Base-by-base conservation (phyloP, 2,888 invertebrate species). In the Eupithecia inturbata region DNA sequence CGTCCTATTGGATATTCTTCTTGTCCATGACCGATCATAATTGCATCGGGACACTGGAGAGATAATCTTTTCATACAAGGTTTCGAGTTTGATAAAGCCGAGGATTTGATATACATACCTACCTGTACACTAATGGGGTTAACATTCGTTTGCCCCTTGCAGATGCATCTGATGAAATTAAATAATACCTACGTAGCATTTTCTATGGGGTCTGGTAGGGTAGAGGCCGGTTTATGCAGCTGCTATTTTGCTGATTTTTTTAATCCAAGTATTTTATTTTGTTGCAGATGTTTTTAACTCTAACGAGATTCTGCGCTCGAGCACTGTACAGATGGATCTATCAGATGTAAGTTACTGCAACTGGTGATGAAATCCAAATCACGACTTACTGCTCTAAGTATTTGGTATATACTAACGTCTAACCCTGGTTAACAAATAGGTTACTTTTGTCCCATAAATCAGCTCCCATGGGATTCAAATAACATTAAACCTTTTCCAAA, bases 291-390 rank as follows among this genome's bases (percentile, higher is more conserved):
- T 89, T 62, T 91, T 97, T 88, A 97, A 97, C 89, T 95, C 96
- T 76, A 97, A 97, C 88, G 97, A 97, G 89, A 96, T 97, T 45
- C 94, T 97, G 73, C 97, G 97, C 88, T 97, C 97, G 87, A 97
- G 97, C 83, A 96, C 95, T 79, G 96, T 98, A 77, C 98, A 97
- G 93, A 94, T 98, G 82, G 97, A 96, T 87, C 95, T 98, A 87
- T 95, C 97, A 69, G 98, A 98, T 95, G 97, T 97, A 95, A 92
- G 92, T 88, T 76, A 74, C 67, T 53, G 22, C 53, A 22, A 72
- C n/a, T 31, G 14, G 7, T 62, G 1, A 28, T 22, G 5, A 57
- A 57, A 53, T 53, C 10, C 3, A 3, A 49, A 9, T 49, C 49
- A 49, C 49, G n/a, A 49, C n/a, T 49, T n/a, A 7, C n/a, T n/a